phyloP scores from a whole-genome alignment of 2,113 vertebrate species.

The Poecile atricapillus region DNA sequence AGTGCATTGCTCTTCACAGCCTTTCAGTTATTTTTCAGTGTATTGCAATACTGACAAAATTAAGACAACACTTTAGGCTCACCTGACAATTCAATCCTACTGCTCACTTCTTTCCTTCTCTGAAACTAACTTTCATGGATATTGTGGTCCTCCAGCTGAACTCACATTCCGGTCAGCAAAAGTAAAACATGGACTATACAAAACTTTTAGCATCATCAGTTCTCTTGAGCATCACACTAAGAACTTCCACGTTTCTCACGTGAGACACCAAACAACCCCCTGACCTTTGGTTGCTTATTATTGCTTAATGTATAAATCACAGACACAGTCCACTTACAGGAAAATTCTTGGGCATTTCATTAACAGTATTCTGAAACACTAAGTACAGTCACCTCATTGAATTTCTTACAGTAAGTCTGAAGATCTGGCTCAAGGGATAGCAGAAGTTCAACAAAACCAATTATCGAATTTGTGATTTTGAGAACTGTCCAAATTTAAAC shows the following conservation, averaged over 20 bases:
- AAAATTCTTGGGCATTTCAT: background rate
- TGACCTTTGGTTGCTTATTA: background rate
- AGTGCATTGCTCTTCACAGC: background rate
- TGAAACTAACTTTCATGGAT: background rate
- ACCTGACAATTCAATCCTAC: background rate
- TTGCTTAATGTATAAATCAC: background rate
- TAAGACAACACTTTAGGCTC: background rate
- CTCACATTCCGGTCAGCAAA: background rate
- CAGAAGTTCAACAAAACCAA: background rate
- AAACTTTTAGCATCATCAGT: background rate
- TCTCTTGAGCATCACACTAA: background rate
- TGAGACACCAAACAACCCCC: background rate
- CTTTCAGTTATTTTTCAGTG: background rate
- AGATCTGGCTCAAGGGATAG: background rate
- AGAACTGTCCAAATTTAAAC: slow-evolving; percentile 10
- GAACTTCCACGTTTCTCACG: background rate
- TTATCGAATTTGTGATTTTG: background rate
- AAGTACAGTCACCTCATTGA: background rate
- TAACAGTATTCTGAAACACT: background rate
- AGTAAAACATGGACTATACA: background rate
- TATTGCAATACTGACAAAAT: background rate
- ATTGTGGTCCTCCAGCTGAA: background rate
- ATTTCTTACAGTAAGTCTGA: background rate
- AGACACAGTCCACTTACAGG: background rate
- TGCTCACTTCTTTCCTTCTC: background rate